A percentile compares a stretch with the other conserved stretches of the same genome.
These are phyloP conservation scores for Kradibia gibbosae DNA, from an alignment of 1,140 invertebrate species.

Conservation along the genomic window DNA sequence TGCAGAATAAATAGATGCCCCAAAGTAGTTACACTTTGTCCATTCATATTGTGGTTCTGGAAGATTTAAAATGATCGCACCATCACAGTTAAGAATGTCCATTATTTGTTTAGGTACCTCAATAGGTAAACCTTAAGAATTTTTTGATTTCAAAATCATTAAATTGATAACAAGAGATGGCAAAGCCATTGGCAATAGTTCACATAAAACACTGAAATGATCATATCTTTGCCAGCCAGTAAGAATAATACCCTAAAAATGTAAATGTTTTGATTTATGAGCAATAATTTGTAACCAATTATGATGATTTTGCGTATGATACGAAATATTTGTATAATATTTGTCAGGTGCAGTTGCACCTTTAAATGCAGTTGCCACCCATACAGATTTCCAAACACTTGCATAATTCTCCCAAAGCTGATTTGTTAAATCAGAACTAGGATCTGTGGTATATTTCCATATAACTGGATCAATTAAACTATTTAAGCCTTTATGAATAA, in stretches of 20 bases:
- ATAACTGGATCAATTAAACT: constrained; percentile 86
- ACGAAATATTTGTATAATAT: constrained; percentile 73
- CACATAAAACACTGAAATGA: constrained; percentile 85
- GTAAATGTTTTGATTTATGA: constrained; percentile 70
- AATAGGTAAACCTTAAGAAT: constrained; percentile 57
- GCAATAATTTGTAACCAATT: constrained; percentile 81
- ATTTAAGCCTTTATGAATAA: constrained; percentile 78
- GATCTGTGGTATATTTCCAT: constrained; percentile 81
- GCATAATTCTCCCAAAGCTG: constrained; percentile 86
- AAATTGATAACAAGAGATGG: constrained; percentile 81
- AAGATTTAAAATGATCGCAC: constrained; percentile 60
- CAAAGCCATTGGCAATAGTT: constrained; percentile 79
- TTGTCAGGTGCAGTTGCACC: constrained; percentile 87
- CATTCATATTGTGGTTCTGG: constrained; percentile 68
- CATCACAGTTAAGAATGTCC: constrained; percentile 61
- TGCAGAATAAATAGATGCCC: constrained; percentile 61
- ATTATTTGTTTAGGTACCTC: constrained; percentile 59
- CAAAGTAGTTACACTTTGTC: constrained; percentile 66
- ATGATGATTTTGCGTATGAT: constrained; percentile 81
- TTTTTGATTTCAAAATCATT: constrained; percentile 64
- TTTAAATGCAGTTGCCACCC: constrained; percentile 93
- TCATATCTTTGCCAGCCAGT: constrained; percentile 88
- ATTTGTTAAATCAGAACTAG: constrained; percentile 74
- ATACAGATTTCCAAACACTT: constrained; percentile 85
- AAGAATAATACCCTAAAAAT: constrained; percentile 75